Conservation (phyloP, 1,140 invertebrate genomes). For the Copidosoma floridanum region DNA sequence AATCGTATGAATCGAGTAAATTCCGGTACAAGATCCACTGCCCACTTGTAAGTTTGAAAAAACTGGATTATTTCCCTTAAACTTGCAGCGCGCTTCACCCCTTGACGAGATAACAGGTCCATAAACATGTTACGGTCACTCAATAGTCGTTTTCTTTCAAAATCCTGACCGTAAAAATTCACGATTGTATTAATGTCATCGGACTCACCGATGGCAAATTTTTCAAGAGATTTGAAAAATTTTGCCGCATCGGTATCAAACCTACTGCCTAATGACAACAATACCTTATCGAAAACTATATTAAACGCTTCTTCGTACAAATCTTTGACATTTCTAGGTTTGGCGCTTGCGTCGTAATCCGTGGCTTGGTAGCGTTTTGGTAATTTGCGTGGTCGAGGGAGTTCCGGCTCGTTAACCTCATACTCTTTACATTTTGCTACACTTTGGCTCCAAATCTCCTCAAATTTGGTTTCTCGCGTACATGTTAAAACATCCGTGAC, state of each 20-base stretch:
- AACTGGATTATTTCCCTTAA: too few species aligned
- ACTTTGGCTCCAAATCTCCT: conserved; percentile 17
- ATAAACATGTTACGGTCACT: too few species aligned
- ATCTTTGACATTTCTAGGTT: conserved; percentile 10
- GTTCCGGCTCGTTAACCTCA: conserved; percentile 6
- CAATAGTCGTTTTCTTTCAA: too few species aligned
- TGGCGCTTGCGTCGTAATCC: background rate
- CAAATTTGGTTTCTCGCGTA: conserved; percentile 24
- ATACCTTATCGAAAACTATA: too few species aligned
- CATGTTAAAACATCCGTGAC: conserved; percentile 19
- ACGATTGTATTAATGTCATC: too few species aligned
- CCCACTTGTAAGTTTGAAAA: too few species aligned
- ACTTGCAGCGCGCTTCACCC: too few species aligned
- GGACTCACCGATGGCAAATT: conserved; percentile 16
- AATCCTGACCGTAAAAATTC: too few species aligned
- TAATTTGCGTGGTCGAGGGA: conserved; percentile 4
- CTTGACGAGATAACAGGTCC: too few species aligned
- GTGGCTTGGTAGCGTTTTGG: conserved; percentile 10
- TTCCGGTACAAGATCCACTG: background rate
- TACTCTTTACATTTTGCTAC: background rate
- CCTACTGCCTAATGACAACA: conserved; percentile 17
- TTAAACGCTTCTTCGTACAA: conserved; percentile 21
- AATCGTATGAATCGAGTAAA: background rate
- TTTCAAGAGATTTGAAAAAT: conserved; percentile 20
- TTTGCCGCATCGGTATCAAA: conserved; percentile 14